A percentile compares a stretch with the other conserved stretches of the same genome.
phyloP scores from a whole-genome alignment of 2,797 vertebrate genomes.

The Dallia pectoralis region DNA sequence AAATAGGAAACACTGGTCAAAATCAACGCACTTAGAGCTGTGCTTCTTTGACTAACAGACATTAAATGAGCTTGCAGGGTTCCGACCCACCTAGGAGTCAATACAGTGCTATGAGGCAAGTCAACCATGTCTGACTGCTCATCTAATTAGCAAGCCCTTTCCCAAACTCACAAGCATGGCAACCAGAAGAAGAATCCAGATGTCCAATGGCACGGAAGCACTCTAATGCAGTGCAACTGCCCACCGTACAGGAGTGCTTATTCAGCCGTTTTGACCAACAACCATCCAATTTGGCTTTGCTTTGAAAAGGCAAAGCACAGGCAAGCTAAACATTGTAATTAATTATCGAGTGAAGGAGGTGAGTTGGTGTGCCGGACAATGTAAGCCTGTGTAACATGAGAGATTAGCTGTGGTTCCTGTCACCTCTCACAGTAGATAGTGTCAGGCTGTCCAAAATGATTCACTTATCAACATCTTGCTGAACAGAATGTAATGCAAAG shows the following conservation, averaged over 20 bases:
- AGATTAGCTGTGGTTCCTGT: slow-evolving; percentile 19
- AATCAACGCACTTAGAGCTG: too few species aligned
- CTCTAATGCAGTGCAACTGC: too few species aligned
- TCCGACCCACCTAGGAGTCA: too few species aligned
- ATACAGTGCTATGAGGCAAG: too few species aligned
- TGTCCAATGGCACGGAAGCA: too few species aligned
- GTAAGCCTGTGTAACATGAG: slow-evolving; percentile 26
- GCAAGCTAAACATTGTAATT: slow-evolving; percentile 51
- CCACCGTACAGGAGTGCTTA: background rate
- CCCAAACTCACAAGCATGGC: too few species aligned
- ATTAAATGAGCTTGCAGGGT: too few species aligned
- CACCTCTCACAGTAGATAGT: slow-evolving; percentile 15
- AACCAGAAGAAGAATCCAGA: too few species aligned
- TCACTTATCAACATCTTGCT: slow-evolving; percentile 16
- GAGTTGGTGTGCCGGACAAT: slow-evolving; percentile 37
- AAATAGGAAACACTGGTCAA: too few species aligned
- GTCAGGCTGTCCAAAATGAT: slow-evolving; percentile 11
- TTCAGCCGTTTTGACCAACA: slow-evolving; percentile 30
- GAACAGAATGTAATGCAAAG: background rate
- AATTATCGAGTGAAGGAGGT: slow-evolving; percentile 18
- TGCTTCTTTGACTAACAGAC: too few species aligned
- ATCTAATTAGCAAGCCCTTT: too few species aligned
- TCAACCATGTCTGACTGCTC: too few species aligned
- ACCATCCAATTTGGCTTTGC: slow-evolving; percentile 28
- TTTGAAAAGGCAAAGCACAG: slow-evolving; percentile 48